Evolutionary conservation across 1,140 invertebrate species (phyloP).

Genomic region (Rhyzopertha dominica): DNA sequence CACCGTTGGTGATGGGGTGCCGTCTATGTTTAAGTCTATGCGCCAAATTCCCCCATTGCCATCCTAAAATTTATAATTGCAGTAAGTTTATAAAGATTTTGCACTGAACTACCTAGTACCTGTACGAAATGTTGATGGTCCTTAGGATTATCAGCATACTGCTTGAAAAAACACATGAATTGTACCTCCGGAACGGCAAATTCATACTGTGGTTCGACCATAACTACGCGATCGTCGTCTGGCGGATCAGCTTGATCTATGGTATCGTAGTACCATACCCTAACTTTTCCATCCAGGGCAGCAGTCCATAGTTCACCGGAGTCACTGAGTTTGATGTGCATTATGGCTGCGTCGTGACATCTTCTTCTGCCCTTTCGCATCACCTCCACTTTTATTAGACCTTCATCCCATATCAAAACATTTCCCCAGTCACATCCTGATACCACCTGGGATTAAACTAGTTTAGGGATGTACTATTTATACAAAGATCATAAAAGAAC

Average conservation of each 20-base stretch:
- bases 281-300: conserved; percentile 74
- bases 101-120: conserved; percentile 48
- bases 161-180: conserved; percentile 55
- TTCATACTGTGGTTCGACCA: conserved; percentile 79
- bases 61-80: conserved; percentile 52
- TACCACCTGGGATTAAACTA: too few relatives aligned
- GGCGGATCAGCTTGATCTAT: conserved; percentile 75
- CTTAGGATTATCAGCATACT: conserved; percentile 43
- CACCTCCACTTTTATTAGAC: conserved; percentile 77
- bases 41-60: conserved; percentile 78
- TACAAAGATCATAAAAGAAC: too few relatives aligned
- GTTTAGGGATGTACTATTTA: too few relatives aligned
- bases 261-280: conserved; percentile 82
- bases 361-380: conserved; percentile 60
- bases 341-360: conserved; percentile 69
- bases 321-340: conserved; percentile 66
- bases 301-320: conserved; percentile 59
- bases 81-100: conserved; percentile 1
- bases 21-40: conserved; percentile 66
- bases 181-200: conserved; percentile 51
- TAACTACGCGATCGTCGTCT: conserved; percentile 68
- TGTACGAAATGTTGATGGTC: conserved; percentile 65
- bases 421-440: conserved; percentile 87
- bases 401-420: conserved; percentile 82
- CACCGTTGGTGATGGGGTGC: conserved; percentile 49